A percentile compares a stretch with the other conserved stretches of the same genome.
Conservation (phyloP, 1,140 invertebrate genomes). For the Solenopsis invicta region DNA sequence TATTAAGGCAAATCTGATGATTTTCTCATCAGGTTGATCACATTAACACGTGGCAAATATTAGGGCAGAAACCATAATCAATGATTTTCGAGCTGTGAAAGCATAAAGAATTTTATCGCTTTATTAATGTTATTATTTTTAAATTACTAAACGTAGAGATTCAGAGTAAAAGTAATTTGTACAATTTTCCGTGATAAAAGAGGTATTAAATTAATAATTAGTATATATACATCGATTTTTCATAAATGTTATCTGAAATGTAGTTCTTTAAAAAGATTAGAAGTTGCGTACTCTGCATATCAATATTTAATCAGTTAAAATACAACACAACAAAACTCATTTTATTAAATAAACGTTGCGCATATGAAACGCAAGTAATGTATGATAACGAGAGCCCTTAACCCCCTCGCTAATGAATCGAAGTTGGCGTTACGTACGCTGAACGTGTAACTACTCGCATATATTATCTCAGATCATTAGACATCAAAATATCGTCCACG, state of each 20-base stretch:
- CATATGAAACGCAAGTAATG: conserved; percentile 18
- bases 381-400: background rate
- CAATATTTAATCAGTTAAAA: conserved; percentile 10
- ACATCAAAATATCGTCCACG: conserved; percentile 43
- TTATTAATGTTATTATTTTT: conserved; percentile 5
- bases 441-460: conserved; percentile 50
- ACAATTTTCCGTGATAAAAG: background rate
- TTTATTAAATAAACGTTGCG: conserved; percentile 1
- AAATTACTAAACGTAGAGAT: background rate
- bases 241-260: background rate
- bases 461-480: conserved; percentile 53
- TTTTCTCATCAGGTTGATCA: background rate
- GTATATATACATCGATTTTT: background rate
- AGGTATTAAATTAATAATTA: background rate
- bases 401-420: conserved; percentile 36
- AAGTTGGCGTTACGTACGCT: conserved; percentile 30
- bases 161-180: background rate
- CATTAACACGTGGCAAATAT: background rate
- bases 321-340: background rate
- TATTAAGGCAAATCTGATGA: background rate
- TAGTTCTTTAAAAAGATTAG: background rate
- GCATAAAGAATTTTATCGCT: background rate
- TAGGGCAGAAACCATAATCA: background rate
- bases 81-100: background rate
- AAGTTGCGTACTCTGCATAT: background rate